Conservation (phyloP, 2,888 invertebrate genomes). For the Bombylius discolor region DNA sequence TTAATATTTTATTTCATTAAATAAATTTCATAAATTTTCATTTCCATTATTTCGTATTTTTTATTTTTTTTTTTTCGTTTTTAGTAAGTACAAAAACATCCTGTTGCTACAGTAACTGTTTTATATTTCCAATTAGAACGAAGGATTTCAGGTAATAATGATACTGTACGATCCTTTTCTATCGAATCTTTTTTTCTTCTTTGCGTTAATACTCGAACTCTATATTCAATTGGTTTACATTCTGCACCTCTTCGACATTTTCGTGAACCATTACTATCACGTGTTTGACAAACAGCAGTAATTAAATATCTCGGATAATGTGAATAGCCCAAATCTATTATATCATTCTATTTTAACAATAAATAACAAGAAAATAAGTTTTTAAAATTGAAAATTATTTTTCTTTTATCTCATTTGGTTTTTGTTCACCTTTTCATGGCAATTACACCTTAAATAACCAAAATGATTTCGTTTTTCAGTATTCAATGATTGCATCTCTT, state of each 20-base stretch:
- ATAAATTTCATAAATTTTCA: no score
- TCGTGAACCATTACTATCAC: constrained; percentile 6
- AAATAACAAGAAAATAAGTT: not conserved
- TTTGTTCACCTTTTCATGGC: constrained; percentile 28
- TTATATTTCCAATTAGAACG: constrained; percentile 29
- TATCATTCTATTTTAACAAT: constrained; percentile 22
- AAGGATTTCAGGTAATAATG: constrained; percentile 22
- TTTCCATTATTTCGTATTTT: no score
- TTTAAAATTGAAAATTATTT: not conserved
- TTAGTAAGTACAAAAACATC: constrained; percentile 28
- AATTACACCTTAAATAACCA: constrained; percentile 22
- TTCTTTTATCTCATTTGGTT: not conserved
- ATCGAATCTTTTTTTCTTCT: constrained; percentile 18
- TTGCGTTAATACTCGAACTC: constrained; percentile 28
- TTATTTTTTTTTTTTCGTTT: no score
- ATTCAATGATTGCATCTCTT: no score
- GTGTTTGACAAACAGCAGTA: constrained; percentile 28
- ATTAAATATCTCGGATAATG: constrained; percentile 32
- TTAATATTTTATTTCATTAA: no score
- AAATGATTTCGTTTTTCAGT: no score
- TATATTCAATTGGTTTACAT: constrained; percentile 32
- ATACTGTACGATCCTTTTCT: constrained; percentile 20
- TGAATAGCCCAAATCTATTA: constrained; percentile 28
- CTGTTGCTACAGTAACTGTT: constrained; percentile 32
- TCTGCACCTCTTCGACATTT: constrained; percentile 28